Evolutionary conservation across 1,140 invertebrate species (phyloP), one percentile per base, ranked within the genome.

Genomic region (Sinella curviseta): DNA sequence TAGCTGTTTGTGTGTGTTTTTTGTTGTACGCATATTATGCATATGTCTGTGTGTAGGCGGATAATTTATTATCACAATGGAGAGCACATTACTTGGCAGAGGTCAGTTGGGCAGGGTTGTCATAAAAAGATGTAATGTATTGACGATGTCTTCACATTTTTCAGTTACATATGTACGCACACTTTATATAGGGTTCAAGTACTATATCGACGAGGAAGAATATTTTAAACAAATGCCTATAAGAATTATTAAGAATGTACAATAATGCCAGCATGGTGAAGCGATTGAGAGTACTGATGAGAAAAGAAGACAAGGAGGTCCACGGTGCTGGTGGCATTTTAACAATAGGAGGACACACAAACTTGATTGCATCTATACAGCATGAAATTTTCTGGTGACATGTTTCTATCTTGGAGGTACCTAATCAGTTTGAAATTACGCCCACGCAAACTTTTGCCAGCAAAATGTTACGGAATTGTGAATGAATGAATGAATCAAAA

Each of bases 81-180:
- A 70, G 31, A 70, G 65, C 26, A 70, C 12, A 14, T 70, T 65
- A 65, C 57, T 70, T 70, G 65, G n/a, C 65, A 70, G 65, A 70
- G 65, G 65, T 70, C 65, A 70, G 8, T 70, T 70, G 65, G 65
- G 65, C 31, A 70, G 65, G 65, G 65, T 70, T 70, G 57, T 65
- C 16, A 26, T 65, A 65, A 65, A 48, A 48, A 8, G 39, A 48
- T n/a, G n/a, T n/a, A n/a, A n/a, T n/a, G 39, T 48, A 48, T 48
- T 20, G 39, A 48, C 39, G 8, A 12, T 8, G 20, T 12, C 39
- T 12, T 8, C 39, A 48, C 39, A n/a, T 65, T 65, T 65, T 65
- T 26, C 57, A 8, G 8, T 48, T n/a, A n/a, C n/a, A n/a, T n/a
- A n/a, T n/a, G n/a, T n/a, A n/a, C n/a, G n/a, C n/a, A n/a, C n/a